Evolutionary conservation across 2,113 vertebrate species (phyloP), one percentile per base, ranked within the genome.

Genomic region (Panthera leo): DNA sequence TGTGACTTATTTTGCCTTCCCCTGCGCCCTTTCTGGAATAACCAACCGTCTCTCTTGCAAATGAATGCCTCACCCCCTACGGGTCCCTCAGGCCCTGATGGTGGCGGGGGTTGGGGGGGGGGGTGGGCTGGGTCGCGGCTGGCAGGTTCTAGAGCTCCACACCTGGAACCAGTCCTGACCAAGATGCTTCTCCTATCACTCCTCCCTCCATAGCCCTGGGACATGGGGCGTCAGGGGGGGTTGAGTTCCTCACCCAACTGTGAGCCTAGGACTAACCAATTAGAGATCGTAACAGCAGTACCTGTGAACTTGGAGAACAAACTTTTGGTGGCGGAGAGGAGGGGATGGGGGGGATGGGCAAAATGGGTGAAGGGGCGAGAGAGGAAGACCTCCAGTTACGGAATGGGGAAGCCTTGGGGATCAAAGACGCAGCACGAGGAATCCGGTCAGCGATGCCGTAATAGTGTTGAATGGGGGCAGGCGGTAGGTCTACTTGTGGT

Each of bases 21-120:
- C 94, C 84, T 23, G 80, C 45, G 87, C 73, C 76, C 34, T 94
- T 96, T 90, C 68, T 71, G 83, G 76, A 97, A 86, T 84, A 75
- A 89, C 53, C 70, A 91, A 71, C 45, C 36, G 70, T 79, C 29
- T 73, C 45, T 96, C 73, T 96, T 34, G 55, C 36, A 84, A 68
- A 70, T 45, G 83, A 85, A 85, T 55, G 45, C 21, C n/a, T 53
- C 13, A 3, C 7, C 53, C 65, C 5, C 3, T 42, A 12, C 25
- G 1, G 0, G 15, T 42, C 34, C n/a, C 94, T 39, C 6, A 5
- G 83, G 31, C 21, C 51, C 7, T 2, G 16, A 83, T 12, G 65
- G 55, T 55, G 58, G 58, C 58, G 19, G 58, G 6, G 58, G 58
- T 21, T 39, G 55, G 55, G 19, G 55, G 55, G 55, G 5, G 53